Evolutionary conservation across 2,797 vertebrate species (phyloP).

Genomic region (Danio albolineatus): DNA sequence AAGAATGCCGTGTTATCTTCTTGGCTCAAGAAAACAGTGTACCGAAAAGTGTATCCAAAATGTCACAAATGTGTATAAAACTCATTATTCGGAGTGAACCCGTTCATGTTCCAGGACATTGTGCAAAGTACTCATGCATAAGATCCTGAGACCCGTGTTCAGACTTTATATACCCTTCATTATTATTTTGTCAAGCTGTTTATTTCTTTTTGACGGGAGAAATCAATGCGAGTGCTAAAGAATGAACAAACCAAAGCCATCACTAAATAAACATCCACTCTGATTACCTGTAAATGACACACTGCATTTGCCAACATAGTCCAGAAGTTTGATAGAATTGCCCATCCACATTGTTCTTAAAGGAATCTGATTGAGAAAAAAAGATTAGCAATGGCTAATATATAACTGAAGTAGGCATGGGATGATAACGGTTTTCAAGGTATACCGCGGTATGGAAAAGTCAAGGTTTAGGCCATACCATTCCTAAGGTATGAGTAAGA

Average conservation of each 20-base stretch:
- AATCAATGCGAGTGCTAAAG: too few relatives aligned
- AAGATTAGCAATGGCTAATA: background rate
- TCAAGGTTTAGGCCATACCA: too few relatives aligned
- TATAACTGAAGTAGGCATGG: too few relatives aligned
- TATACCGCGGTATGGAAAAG: too few relatives aligned
- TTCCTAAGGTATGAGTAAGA: too few relatives aligned
- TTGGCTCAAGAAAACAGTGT: background rate
- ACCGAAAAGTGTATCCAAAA: background rate
- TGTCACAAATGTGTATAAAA: background rate
- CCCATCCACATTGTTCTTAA: slow-evolving; percentile 89
- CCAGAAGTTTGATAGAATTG: slow-evolving; percentile 83
- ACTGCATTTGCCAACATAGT: slow-evolving; percentile 84
- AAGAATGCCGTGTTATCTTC: background rate
- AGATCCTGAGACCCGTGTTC: too few relatives aligned
- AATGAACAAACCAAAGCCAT: too few relatives aligned
- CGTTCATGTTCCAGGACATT: background rate
- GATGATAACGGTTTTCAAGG: too few relatives aligned
- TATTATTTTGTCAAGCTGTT: too few relatives aligned
- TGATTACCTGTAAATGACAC: slow-evolving; percentile 79
- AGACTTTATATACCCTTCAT: too few relatives aligned
- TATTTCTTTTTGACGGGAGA: too few relatives aligned
- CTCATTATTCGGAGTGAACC: background rate
- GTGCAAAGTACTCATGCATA: background rate
- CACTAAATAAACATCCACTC: background rate
- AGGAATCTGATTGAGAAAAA: slow-evolving; percentile 77